These are phyloP conservation scores for Neoaliturus tenellus DNA, from an alignment of 2,888 invertebrate species.

Conservation along the genomic window DNA sequence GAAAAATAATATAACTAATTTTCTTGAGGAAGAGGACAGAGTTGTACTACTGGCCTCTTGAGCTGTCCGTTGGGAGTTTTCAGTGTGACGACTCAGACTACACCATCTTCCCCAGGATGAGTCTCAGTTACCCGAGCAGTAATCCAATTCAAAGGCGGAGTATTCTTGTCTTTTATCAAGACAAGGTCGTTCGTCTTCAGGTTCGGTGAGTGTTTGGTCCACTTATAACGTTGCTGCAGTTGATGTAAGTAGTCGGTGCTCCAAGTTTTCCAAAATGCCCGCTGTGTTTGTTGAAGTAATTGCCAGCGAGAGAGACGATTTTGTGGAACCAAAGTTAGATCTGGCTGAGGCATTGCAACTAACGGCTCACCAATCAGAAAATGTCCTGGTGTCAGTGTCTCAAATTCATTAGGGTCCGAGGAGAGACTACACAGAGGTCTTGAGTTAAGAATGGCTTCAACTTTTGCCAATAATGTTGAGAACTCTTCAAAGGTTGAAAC, in stretches of 20 bases:
- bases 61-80: constrained; percentile 61
- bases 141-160: constrained; percentile 66
- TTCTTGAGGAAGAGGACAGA: background rate
- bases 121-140: constrained; percentile 64
- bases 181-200: constrained; percentile 65
- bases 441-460: constrained; percentile 69
- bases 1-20: too few species aligned
- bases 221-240: constrained; percentile 67
- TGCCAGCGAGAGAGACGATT: constrained; percentile 66
- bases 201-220: constrained; percentile 59
- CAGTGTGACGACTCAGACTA: constrained; percentile 66
- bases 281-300: constrained; percentile 63
- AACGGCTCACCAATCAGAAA: constrained; percentile 14
- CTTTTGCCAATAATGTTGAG: constrained; percentile 67
- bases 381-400: constrained; percentile 28
- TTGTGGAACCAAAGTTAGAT: background rate
- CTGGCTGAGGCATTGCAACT: background rate
- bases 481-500: constrained; percentile 68
- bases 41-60: constrained; percentile 61
- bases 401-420: constrained; percentile 7
- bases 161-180: constrained; percentile 65
- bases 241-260: constrained; percentile 66
- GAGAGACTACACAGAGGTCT: constrained; percentile 65
- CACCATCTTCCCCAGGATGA: constrained; percentile 66
- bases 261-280: constrained; percentile 67